Conservation (phyloP, 2,113 vertebrate species). For the Gavialis gangeticus region DNA sequence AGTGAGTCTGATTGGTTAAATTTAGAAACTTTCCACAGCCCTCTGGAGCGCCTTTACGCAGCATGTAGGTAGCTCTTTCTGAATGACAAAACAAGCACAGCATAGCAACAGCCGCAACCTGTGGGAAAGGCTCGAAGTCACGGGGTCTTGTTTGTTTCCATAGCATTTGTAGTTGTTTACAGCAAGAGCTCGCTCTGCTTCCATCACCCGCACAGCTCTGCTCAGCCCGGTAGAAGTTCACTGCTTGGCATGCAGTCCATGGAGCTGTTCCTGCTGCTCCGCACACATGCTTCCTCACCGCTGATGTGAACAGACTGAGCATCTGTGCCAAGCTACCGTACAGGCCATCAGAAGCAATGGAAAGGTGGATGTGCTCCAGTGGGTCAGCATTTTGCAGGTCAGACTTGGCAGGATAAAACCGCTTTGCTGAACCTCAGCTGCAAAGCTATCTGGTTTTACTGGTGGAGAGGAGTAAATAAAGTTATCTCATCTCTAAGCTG, state of each 20-base stretch:
- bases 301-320: not conserved
- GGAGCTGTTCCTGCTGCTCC: not conserved
- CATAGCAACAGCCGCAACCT: not conserved
- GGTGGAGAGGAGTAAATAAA: not conserved
- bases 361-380: not conserved
- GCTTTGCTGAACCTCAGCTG: not conserved
- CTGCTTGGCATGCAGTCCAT: not conserved
- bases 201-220: not conserved
- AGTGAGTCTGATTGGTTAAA: not conserved
- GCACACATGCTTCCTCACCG: fast-evolving
- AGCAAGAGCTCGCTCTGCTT: not conserved
- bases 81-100: not conserved
- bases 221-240: not conserved
- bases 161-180: not conserved
- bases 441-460: not conserved
- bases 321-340: not conserved
- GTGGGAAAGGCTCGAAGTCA: slow-evolving; percentile 8
- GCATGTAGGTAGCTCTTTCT: slow-evolving; percentile 35
- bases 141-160: slow-evolving; percentile 45
- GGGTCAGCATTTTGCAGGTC: not conserved
- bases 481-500: not conserved
- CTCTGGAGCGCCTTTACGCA: not conserved
- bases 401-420: not conserved
- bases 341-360: not conserved
- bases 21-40: not conserved